These are phyloP conservation scores for Gambusia holbrooki DNA, from an alignment of 2,113 vertebrate species.

Conservation along the genomic window DNA sequence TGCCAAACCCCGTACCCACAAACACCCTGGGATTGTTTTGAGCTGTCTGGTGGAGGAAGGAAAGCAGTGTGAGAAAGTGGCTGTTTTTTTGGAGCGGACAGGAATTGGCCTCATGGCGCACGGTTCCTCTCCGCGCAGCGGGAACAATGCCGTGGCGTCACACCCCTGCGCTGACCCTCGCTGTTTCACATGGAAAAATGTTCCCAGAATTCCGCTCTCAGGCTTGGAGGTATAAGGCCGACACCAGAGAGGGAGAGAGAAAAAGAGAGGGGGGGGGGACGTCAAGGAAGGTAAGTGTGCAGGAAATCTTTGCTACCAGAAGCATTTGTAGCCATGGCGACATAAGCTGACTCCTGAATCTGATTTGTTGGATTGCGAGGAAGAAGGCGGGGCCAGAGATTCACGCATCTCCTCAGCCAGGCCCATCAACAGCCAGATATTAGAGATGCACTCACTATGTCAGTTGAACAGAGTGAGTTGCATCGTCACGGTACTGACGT, in stretches of 20 bases:
- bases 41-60: conserved; percentile 84
- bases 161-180: conserved; percentile 84
- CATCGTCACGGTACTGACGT: conserved; percentile 19
- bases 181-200: conserved; percentile 86
- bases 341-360: conserved; percentile 43
- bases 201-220: conserved; percentile 86
- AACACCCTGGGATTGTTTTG: conserved; percentile 84
- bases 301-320: conserved; percentile 57
- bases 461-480: conserved; percentile 43
- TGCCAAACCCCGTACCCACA: conserved; percentile 60
- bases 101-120: conserved; percentile 86
- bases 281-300: conserved; percentile 59
- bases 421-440: conserved; percentile 11
- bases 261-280: conserved; percentile 29
- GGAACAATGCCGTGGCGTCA: conserved; percentile 88
- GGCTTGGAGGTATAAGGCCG: conserved; percentile 75
- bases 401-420: conserved; percentile 25
- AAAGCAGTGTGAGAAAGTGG: conserved; percentile 87
- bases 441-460: conserved; percentile 4
- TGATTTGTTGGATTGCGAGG: conserved; percentile 42
- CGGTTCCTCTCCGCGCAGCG: conserved; percentile 84
- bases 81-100: conserved; percentile 85
- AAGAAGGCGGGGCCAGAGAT: conserved; percentile 38
- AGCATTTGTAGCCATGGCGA: conserved; percentile 68
- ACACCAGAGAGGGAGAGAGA: conserved; percentile 36